Conservation (phyloP, 1,140 invertebrate species). For the Scaptomyza pallida region DNA sequence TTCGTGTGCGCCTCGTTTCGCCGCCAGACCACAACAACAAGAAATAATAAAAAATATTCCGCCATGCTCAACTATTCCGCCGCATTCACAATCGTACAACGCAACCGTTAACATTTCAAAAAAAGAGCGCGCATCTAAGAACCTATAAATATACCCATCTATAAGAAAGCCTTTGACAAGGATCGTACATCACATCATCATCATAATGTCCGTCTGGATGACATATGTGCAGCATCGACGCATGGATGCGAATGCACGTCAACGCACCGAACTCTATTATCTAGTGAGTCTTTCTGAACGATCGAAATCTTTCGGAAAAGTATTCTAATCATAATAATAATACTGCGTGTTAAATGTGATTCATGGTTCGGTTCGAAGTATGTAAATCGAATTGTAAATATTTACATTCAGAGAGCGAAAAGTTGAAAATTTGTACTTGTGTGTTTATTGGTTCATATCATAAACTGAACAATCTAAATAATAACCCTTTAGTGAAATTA, state of each 20-base stretch:
- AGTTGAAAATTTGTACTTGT: too few species aligned
- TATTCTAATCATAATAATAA: too few species aligned
- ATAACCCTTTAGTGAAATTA: too few species aligned
- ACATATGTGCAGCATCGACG: slow-evolving; percentile 83
- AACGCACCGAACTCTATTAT: slow-evolving; percentile 70
- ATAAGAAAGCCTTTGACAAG: background rate
- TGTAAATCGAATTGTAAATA: too few species aligned
- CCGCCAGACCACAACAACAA: too few species aligned
- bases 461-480: too few species aligned
- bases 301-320: too few species aligned
- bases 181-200: background rate
- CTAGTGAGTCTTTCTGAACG: slow-evolving; percentile 71
- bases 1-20: slow-evolving; percentile 64
- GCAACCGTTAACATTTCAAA: slow-evolving; percentile 8
- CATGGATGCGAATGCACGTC: slow-evolving; percentile 72
- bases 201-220: slow-evolving; percentile 85
- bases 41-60: too few species aligned
- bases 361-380: too few species aligned
- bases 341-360: background rate
- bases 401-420: too few species aligned
- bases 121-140: background rate
- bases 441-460: too few species aligned
- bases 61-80: slow-evolving; percentile 32
- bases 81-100: slow-evolving; percentile 27
- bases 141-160: background rate